A percentile compares a stretch with the other conserved stretches of the same genome.
These are phyloP conservation scores for Cheirogaleus medius DNA, from an alignment of 2,113 vertebrate species.

Conservation along the genomic window DNA sequence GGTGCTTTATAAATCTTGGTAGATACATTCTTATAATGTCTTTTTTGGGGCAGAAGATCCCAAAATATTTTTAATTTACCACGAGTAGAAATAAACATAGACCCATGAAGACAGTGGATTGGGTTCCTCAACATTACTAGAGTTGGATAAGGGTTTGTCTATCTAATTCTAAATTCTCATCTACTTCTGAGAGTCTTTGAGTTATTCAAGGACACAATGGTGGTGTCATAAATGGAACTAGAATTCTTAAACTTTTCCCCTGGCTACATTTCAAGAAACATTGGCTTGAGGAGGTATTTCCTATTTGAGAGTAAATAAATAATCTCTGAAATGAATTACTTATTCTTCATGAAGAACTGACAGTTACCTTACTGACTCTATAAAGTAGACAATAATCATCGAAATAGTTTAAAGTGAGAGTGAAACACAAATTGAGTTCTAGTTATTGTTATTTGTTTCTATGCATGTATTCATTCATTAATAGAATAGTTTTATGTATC, in stretches of 20 bases:
- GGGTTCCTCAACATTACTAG: background rate
- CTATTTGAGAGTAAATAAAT: background rate
- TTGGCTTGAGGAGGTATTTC: background rate
- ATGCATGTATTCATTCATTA: background rate
- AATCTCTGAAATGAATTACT: background rate
- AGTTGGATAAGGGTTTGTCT: background rate
- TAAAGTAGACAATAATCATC: background rate
- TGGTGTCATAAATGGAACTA: background rate
- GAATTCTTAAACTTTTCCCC: background rate
- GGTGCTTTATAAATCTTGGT: background rate
- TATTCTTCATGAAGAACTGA: background rate
- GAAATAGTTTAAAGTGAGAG: background rate
- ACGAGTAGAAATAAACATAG: background rate
- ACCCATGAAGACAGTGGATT: background rate
- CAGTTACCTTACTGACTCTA: background rate
- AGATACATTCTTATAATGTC: background rate
- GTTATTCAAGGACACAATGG: background rate
- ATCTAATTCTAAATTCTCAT: background rate
- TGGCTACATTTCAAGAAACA: constrained; percentile 15
- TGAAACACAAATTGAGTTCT: background rate
- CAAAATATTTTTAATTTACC: constrained; percentile 12
- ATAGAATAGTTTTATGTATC: background rate
- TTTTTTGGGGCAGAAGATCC: background rate
- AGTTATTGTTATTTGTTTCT: background rate
- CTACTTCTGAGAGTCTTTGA: background rate